Percentiles rank a stretch among this genome's conserved stretches.
phyloP scores from a whole-genome alignment of 2,113 vertebrate species.

The Hepsetus odoe region DNA sequence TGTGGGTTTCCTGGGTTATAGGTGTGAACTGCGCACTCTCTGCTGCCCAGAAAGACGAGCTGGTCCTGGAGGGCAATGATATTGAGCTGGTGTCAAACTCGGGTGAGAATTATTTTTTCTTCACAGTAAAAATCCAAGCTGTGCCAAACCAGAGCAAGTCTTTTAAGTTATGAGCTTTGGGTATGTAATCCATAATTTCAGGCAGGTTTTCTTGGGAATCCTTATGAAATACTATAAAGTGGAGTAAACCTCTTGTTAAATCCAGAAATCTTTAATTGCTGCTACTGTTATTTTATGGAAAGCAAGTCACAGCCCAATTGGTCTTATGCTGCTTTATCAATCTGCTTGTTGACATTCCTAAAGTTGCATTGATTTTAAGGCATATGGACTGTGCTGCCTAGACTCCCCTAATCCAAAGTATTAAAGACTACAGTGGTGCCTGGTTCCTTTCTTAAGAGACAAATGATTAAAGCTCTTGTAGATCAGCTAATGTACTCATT shows the following conservation, averaged over 20 bases:
- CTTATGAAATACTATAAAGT: no score
- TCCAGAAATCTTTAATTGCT: no score
- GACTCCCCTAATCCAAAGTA: neutral
- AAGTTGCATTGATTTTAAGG: neutral
- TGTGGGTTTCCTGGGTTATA: constrained; percentile 53
- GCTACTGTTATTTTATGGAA: no score
- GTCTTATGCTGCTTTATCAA: no score
- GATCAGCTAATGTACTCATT: neutral
- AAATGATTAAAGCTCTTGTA: neutral
- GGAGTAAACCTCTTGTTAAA: no score
- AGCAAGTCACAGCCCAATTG: no score
- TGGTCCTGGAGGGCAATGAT: constrained; percentile 96
- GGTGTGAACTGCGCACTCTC: constrained; percentile 90
- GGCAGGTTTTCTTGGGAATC: no score
- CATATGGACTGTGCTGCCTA: neutral
- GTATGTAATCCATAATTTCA: no score
- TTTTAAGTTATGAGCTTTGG: no score
- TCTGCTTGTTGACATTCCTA: no score
- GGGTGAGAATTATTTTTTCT: constrained; percentile 72
- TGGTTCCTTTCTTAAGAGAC: neutral
- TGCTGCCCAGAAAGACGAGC: constrained; percentile 93
- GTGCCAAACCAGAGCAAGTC: no score
- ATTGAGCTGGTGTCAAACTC: constrained; percentile 98
- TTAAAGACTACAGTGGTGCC: neutral
- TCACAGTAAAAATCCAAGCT: neutral